phyloP scores from a whole-genome alignment of 2,113 vertebrate species.

The Baryphthengus martii region DNA sequence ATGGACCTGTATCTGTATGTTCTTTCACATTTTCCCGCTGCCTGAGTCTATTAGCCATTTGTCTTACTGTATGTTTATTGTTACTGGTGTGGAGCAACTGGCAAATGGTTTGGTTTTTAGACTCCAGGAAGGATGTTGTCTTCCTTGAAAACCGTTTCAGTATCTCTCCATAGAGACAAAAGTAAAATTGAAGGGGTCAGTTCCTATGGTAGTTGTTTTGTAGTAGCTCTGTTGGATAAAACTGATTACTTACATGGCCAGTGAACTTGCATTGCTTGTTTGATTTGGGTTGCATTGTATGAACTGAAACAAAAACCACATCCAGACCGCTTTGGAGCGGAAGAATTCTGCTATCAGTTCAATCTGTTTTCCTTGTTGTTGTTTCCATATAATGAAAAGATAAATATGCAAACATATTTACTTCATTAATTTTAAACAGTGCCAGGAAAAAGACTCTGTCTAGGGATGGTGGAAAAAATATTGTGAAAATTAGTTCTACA shows the following conservation, averaged over 20 bases:
- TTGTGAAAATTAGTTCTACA: slow-evolving; percentile 60
- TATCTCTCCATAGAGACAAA: neutral
- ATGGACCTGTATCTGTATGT: neutral
- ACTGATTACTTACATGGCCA: neutral
- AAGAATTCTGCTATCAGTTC: slow-evolving; percentile 34
- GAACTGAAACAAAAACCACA: neutral
- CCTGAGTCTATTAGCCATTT: neutral
- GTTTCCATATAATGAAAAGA: slow-evolving; percentile 59
- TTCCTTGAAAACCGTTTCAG: neutral
- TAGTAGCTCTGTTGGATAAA: slow-evolving; percentile 13
- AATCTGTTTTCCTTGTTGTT: slow-evolving; percentile 60
- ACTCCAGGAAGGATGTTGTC: neutral
- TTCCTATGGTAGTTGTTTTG: neutral
- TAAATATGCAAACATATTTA: slow-evolving; percentile 69
- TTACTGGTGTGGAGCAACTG: neutral
- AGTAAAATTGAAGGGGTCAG: neutral
- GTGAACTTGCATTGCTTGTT: neutral
- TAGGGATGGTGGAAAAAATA: slow-evolving; percentile 59
- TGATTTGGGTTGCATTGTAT: neutral
- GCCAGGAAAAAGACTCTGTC: slow-evolving; percentile 53
- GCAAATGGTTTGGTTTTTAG: neutral
- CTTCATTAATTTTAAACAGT: slow-evolving; percentile 68
- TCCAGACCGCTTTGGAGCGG: slow-evolving; percentile 19
- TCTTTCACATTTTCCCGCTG: neutral
- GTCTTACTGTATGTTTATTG: neutral